A percentile compares a stretch with the other conserved stretches of the same genome.
These are phyloP conservation scores for Acanthococcus lagerstroemiae DNA, from an alignment of 2,888 invertebrate species.

Conservation along the genomic window DNA sequence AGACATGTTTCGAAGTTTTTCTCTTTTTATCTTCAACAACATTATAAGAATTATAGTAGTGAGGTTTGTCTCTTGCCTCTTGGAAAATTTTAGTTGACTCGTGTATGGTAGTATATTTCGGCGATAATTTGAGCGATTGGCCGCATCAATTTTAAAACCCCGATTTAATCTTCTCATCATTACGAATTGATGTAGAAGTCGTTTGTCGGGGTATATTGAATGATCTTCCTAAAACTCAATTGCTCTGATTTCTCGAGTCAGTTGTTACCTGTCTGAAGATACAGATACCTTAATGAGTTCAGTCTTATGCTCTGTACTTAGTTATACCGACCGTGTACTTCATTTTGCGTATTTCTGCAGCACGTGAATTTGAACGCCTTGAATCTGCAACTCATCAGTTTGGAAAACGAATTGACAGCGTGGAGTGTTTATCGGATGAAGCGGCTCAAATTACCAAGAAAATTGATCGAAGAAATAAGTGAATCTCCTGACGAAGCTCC, in stretches of 20 bases:
- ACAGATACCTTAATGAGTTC: not conserved
- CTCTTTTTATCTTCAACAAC: no score
- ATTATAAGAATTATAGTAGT: no score
- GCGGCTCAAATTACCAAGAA: slow-evolving; percentile 59
- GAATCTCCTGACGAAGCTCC: slow-evolving; percentile 50
- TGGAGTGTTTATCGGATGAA: slow-evolving; percentile 75
- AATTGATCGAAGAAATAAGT: slow-evolving; percentile 61
- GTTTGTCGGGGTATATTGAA: slow-evolving; percentile 2
- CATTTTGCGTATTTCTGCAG: slow-evolving; percentile 42
- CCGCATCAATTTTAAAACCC: no score
- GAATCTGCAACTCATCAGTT: slow-evolving; percentile 55
- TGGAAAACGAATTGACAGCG: slow-evolving; percentile 61
- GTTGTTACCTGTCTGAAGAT: slow-evolving; percentile 13
- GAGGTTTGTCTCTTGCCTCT: no score
- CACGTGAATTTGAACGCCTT: slow-evolving; percentile 54
- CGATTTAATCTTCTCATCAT: slow-evolving; percentile 6
- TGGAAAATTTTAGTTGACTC: no score
- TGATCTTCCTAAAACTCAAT: slow-evolving; percentile 6
- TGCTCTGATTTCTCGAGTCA: not conserved
- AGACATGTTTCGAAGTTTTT: no score
- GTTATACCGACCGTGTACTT: not conserved
- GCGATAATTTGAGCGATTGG: no score
- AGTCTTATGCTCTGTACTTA: not conserved
- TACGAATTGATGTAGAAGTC: not conserved
- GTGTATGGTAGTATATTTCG: no score